A percentile compares a stretch with the other conserved stretches of the same genome.
Conservation (phyloP, 2,888 invertebrate genomes). For the Palloptera scutellata region DNA sequence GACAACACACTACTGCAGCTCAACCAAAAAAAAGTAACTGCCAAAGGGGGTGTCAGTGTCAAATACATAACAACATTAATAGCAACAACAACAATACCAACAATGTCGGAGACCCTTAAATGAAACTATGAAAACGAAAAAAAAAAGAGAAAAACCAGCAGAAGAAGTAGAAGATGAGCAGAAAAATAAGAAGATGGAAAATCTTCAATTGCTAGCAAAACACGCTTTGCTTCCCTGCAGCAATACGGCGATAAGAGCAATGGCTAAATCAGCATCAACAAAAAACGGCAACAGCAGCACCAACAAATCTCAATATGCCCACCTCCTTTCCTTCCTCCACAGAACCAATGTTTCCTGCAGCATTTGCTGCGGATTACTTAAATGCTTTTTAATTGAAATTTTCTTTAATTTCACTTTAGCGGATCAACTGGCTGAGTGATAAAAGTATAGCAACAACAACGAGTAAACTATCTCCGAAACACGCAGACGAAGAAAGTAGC, state of each 20-base stretch:
- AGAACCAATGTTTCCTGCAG: background rate
- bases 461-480: no score
- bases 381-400: slow-evolving; percentile 61
- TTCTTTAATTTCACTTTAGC: slow-evolving; percentile 55
- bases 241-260: no score
- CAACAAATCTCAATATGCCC: background rate
- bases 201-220: background rate
- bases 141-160: background rate
- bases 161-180: no score
- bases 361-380: slow-evolving; percentile 57
- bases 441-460: background rate
- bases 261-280: background rate
- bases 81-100: slow-evolving; percentile 1
- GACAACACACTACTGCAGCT: background rate
- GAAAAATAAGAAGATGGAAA: background rate
- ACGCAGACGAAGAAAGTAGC: no score
- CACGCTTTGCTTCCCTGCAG: no score
- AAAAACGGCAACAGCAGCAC: background rate
- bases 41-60: slow-evolving; percentile 8
- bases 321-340: background rate
- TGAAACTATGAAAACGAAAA: background rate
- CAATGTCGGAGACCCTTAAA: background rate
- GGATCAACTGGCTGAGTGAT: slow-evolving; percentile 53
- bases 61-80: slow-evolving; percentile 9
- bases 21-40: background rate